phyloP scores from a whole-genome alignment of 2,888 invertebrate species.

The Heteropelma amictum region DNA sequence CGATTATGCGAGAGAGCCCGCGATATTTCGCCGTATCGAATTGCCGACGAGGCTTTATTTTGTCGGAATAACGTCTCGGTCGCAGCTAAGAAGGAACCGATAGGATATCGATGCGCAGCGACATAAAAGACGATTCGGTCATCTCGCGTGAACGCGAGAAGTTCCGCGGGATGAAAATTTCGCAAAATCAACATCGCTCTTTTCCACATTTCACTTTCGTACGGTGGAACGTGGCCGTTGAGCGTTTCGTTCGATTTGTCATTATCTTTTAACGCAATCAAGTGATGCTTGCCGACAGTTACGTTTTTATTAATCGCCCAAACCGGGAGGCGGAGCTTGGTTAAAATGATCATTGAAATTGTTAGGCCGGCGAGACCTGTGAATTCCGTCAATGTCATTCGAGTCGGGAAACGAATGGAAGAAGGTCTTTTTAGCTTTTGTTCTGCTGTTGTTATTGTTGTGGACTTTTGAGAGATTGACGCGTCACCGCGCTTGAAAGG shows the following conservation, averaged over 20 bases:
- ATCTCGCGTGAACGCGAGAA: background rate
- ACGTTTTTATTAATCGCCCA: background rate
- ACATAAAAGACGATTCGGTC: conserved; percentile 1
- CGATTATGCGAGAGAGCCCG: no score
- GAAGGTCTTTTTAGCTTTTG: background rate
- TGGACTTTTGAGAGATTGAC: background rate
- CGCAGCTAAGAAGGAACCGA: background rate
- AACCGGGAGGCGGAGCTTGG: no score
- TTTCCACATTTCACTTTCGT: no score
- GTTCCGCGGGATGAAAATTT: background rate
- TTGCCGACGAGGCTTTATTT: background rate
- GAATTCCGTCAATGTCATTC: background rate
- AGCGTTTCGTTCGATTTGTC: no score
- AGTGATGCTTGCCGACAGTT: background rate
- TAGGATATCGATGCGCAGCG: background rate
- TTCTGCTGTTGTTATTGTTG: background rate
- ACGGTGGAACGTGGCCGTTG: no score
- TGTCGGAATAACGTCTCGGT: conserved; percentile 9
- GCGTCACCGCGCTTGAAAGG: no score
- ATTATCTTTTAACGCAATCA: no score
- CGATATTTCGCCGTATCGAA: no score
- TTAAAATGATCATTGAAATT: no score
- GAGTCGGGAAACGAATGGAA: conserved; percentile 7
- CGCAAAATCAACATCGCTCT: no score
- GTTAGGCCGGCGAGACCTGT: no score